Evolutionary conservation across 2,113 vertebrate genomes (phyloP).

Genomic region (Halcyon malimbica): DNA sequence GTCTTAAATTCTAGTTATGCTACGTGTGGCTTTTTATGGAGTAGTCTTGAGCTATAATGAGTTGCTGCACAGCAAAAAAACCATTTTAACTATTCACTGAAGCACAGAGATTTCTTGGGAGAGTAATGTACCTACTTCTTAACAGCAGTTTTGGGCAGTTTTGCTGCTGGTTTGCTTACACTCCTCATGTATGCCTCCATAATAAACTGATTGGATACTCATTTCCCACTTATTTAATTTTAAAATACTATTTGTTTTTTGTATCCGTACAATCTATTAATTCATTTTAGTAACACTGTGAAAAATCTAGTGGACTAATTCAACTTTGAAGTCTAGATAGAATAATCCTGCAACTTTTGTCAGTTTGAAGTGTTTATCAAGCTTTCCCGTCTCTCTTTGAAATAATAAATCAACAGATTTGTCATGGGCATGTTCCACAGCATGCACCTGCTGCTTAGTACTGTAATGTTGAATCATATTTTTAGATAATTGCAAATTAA

Average conservation of each 20-base stretch:
- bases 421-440: not conserved
- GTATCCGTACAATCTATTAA: not conserved
- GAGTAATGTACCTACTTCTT: not conserved
- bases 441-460: not conserved
- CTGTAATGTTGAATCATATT: not conserved
- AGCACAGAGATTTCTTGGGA: not conserved
- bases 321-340: not conserved
- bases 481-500: not conserved
- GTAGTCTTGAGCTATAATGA: constrained; percentile 20
- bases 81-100: not conserved
- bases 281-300: not conserved
- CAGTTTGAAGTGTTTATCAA: not conserved
- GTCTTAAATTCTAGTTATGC: not conserved
- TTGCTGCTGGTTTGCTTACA: not conserved
- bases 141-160: not conserved
- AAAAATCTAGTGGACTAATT: not conserved
- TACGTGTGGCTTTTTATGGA: not conserved
- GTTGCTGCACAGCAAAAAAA: not conserved
- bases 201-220: not conserved
- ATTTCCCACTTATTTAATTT: not conserved
- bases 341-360: not conserved
- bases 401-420: not conserved
- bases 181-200: not conserved
- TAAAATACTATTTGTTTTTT: not conserved
- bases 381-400: not conserved